Base-by-base conservation (phyloP, 2,113 vertebrate species). In the Oncorhynchus kisutch region DNA sequence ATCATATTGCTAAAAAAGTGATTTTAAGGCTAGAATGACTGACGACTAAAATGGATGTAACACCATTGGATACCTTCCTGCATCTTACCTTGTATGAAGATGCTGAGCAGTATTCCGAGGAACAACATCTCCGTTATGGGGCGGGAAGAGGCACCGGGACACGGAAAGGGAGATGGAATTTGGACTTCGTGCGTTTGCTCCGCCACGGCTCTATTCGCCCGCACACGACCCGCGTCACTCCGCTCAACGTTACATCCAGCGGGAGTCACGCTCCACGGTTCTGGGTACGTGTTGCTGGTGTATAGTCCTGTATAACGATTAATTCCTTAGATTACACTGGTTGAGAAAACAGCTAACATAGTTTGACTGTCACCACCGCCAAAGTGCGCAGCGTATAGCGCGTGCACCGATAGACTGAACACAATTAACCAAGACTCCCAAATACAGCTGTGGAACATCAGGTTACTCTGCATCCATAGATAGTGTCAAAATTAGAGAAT, bases 61-160 rank as follows among this genome's bases (percentile, higher is more conserved):
- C n/a, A 5, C 2, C 8, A 20, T 69, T 69, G 20, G 2, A 48
- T 2, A 22, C 39, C 27, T 48, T n/a, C n/a, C 18, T 72, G 8
- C 49, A 29, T 72, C 67, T 8, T 39, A 73, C 72, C 59, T 73
- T 31, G 39, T 16, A 62, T 11, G 34, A 22, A 45, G n/a, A 73
- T 14, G 31, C 29, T 31, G 20, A 73, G 31, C 9, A 73, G 34
- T 3, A 65, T 64, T 24, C 72, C 29, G 20, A 48, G 72, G 59
- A 64, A 18, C n/a, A 73, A 39, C 72, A 73, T 73, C 59, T 73
- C 31, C 29, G n/a, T 60, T 22, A 22, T 49, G 4, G 13, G 31
- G 59, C 18, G 18, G 3, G 29, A 39, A 27, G 18, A 51, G 18
- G 54, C 49, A 34, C 72, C 2, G 31, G 71, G 51, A 57, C 49